These are phyloP conservation scores for Zaprionus vittiger DNA, from an alignment of 1,140 invertebrate species.

Conservation along the genomic window DNA sequence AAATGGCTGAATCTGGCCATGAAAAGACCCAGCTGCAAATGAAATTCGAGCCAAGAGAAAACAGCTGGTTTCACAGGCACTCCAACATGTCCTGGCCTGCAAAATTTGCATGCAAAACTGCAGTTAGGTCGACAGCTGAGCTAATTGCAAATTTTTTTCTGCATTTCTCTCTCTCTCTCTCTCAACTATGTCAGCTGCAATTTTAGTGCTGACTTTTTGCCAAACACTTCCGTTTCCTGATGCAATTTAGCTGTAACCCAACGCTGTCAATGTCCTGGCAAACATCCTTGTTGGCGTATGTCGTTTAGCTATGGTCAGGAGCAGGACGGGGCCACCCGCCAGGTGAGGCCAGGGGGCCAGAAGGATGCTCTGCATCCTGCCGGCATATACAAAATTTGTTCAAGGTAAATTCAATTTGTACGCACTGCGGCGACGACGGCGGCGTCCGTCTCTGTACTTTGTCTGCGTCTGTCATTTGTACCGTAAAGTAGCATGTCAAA, in stretches of 20 bases:
- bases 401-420: conserved; percentile 50
- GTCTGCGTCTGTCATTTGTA: conserved; percentile 5
- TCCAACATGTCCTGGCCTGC: not conserved
- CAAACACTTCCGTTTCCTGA: conserved; percentile 50
- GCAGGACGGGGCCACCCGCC: conserved; percentile 28
- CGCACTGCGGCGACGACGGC: conserved; percentile 25
- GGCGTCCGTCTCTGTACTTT: conserved; percentile 14
- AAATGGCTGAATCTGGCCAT: conserved; percentile 3
- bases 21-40: conserved; percentile 25
- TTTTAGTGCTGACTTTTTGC: conserved; percentile 8
- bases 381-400: conserved; percentile 41
- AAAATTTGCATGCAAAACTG: conserved; percentile 51
- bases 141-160: conserved; percentile 19
- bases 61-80: conserved; percentile 31
- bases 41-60: conserved; percentile 40
- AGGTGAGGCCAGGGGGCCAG: not conserved
- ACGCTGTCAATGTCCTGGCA: conserved; percentile 42
- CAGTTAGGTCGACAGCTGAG: conserved; percentile 21
- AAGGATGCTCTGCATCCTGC: conserved; percentile 23
- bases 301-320: conserved; percentile 48
- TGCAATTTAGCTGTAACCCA: conserved; percentile 57
- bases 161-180: no score
- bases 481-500: conserved; percentile 41
- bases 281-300: conserved; percentile 52
- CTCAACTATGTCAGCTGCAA: not conserved